Conservation (phyloP, 2,113 vertebrate species). For the Pseudonaja textilis region DNA sequence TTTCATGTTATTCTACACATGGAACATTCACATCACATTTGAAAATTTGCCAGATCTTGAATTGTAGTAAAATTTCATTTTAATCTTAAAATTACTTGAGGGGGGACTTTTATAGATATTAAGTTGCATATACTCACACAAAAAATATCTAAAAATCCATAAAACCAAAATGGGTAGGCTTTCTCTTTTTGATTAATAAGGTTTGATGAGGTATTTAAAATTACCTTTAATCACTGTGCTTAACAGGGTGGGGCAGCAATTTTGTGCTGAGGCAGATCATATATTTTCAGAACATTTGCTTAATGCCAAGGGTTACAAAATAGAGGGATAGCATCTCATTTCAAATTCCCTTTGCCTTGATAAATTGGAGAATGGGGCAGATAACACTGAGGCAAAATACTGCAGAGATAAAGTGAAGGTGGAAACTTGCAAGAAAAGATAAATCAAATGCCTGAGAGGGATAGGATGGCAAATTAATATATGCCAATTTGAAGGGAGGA, state of each 20-base stretch:
- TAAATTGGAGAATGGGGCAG: neutral
- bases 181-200: slow-evolving; percentile 37
- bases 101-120: neutral
- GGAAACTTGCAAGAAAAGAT: neutral
- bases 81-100: slow-evolving; percentile 10
- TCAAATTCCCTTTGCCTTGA: neutral
- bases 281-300: slow-evolving; percentile 21
- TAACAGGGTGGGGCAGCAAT: slow-evolving; percentile 19
- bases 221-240: slow-evolving; percentile 29
- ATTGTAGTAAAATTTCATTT: slow-evolving; percentile 3
- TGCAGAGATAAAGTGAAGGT: neutral
- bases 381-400: neutral
- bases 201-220: slow-evolving; percentile 47
- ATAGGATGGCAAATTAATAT: neutral
- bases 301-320: slow-evolving; percentile 10
- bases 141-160: neutral
- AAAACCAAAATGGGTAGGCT: slow-evolving; percentile 31
- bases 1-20: neutral
- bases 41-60: neutral
- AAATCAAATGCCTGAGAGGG: neutral
- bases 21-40: neutral
- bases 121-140: neutral
- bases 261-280: slow-evolving; percentile 20
- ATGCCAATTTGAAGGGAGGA: neutral
- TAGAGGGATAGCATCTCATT: neutral